Conservation (phyloP, 1,140 invertebrate genomes). For the Phymastichus coffea region DNA sequence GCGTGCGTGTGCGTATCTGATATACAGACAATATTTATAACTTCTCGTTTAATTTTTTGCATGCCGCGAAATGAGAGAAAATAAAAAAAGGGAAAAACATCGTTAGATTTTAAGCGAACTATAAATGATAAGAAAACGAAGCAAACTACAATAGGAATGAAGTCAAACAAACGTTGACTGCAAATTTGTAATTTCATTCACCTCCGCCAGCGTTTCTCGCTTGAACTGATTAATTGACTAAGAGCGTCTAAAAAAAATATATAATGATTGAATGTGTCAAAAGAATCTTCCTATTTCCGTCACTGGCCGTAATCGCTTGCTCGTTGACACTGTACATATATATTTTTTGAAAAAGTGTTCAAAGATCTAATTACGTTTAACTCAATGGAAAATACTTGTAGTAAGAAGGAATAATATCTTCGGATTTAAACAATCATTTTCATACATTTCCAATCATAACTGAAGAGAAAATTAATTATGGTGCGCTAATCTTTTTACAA, state of each 20-base stretch:
- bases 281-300: background rate
- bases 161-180: conserved; percentile 11
- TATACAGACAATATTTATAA: conserved; percentile 23
- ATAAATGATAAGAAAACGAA: background rate
- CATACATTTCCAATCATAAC: too few species aligned
- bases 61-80: too few species aligned
- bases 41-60: conserved; percentile 9
- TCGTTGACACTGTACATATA: background rate
- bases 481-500: too few species aligned
- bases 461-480: too few species aligned
- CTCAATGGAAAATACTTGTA: too few species aligned
- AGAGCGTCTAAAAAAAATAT: too few species aligned
- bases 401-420: too few species aligned
- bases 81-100: too few species aligned
- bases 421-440: too few species aligned
- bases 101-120: conserved; percentile 11
- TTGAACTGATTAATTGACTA: conserved; percentile 22
- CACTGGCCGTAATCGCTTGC: background rate
- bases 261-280: background rate
- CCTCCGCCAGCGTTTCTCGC: conserved; percentile 4
- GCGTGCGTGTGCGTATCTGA: background rate
- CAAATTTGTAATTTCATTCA: conserved; percentile 12
- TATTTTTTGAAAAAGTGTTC: too few species aligned
- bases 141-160: conserved; percentile 7
- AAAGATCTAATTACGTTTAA: background rate